Evolutionary conservation across 2,888 invertebrate genomes (phyloP), one percentile per base, ranked within the genome.

Genomic region (Eupithecia subumbrata): DNA sequence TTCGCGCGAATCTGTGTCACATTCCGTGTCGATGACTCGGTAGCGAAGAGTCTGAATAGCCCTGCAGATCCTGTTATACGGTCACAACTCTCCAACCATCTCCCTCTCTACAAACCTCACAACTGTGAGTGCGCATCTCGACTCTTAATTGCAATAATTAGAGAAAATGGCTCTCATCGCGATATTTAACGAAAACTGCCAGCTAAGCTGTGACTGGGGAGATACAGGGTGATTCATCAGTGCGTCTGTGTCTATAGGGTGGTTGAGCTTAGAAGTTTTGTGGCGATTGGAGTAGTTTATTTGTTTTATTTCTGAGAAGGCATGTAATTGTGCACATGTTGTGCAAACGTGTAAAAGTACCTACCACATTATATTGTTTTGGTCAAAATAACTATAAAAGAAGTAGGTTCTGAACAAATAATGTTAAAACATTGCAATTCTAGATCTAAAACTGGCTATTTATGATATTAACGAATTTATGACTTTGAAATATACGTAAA

Each of bases 121-220:
- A 63, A 69, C 52, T 85, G 14, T 52, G 56, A 72, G 71, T 48
- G 48, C 37, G 56, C 34, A 45, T 70, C 40, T 22, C 22, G 69
- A 71, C 75, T 75, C 68, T 74, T 91, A 92, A 91, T 92, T 90
- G 85, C 85, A 71, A 87, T 87, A 90, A 91, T 91, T 92, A 91
- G 87, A 83, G 88, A 88, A 91, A 91, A 91, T 88, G 84, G 85
- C 86, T 83, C 86, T 88, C 85, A 85, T 74, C 74, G 80, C 82
- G 78, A 77, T 82, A 82, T 85, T 85, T 80, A 78, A 74, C 25
- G 22, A 40, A 37, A n/a, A n/a, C 37, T 66, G 66, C 34, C 34
- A 9, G 16, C 66, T 16, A 66, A 34, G 34, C 66, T 66, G 56
- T 56, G 56, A 12, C 56, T 25, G 12, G 64, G 63, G 30, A 64